Percentiles rank a stretch among this genome's conserved stretches.
Conservation (phyloP, 2,113 vertebrate genomes). For the Callopanchax toddi region DNA sequence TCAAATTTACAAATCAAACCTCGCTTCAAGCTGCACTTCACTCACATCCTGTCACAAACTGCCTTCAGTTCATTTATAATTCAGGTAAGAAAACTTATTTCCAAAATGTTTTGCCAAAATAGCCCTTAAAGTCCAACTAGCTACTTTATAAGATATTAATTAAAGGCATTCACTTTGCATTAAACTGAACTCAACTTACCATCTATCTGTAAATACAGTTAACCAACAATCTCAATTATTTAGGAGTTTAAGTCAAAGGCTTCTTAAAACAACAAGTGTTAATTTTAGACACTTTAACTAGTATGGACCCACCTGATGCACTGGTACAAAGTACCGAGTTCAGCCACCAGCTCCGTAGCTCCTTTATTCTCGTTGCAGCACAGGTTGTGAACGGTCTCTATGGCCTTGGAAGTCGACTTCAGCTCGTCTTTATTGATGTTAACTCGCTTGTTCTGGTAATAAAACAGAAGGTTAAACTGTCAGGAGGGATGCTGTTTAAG, state of each 20-base stretch:
- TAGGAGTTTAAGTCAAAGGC: no score
- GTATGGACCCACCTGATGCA: conserved; percentile 82
- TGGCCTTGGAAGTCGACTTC: conserved; percentile 95
- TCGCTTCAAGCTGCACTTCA: not conserved
- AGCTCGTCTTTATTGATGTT: conserved; percentile 98
- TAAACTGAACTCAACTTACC: no score
- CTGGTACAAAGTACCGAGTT: conserved; percentile 95
- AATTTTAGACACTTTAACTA: not conserved
- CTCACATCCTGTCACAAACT: not conserved
- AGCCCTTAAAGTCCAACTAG: no score
- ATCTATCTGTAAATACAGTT: no score
- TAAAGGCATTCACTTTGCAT: no score
- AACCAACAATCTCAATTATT: no score
- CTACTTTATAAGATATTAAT: no score
- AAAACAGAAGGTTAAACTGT: not conserved
- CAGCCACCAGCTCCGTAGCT: conserved; percentile 94
- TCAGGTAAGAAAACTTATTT: no score
- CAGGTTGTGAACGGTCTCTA: conserved; percentile 94
- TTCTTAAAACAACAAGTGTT: not conserved
- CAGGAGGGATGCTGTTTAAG: no score
- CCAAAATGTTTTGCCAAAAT: no score
- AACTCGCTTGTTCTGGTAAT: conserved; percentile 90
- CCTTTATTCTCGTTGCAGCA: conserved; percentile 99
- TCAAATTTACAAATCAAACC: not conserved
- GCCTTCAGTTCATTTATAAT: not conserved